Percentiles rank a stretch among this genome's conserved stretches.
These are phyloP conservation scores for Drosophila orosa DNA, from an alignment of 1,140 invertebrate genomes.

Conservation along the genomic window DNA sequence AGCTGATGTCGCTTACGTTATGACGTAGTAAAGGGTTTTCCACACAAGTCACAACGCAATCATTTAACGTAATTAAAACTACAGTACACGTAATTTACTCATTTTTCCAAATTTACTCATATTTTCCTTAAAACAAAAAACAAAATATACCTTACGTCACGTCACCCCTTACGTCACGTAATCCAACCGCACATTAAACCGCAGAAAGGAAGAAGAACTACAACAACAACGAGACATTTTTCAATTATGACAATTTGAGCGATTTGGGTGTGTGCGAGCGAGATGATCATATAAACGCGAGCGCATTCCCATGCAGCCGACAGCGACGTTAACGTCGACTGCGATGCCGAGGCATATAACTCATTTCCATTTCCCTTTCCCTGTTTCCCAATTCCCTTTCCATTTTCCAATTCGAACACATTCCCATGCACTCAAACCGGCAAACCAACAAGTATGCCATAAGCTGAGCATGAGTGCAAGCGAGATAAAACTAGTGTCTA, in stretches of 20 bases:
- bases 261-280: slow-evolving; percentile 52
- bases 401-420: slow-evolving; percentile 68
- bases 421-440: slow-evolving; percentile 66
- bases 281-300: slow-evolving; percentile 39
- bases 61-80: background rate
- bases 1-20: slow-evolving; percentile 69
- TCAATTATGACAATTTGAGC: slow-evolving; percentile 56
- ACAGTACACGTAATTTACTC: background rate
- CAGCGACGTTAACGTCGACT: slow-evolving; percentile 44
- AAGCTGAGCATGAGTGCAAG: slow-evolving; percentile 17
- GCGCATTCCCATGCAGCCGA: slow-evolving; percentile 58
- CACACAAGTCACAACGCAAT: slow-evolving; percentile 25
- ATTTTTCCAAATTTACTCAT: background rate
- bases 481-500: slow-evolving; percentile 40
- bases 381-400: slow-evolving; percentile 37
- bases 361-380: slow-evolving; percentile 69
- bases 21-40: slow-evolving; percentile 55
- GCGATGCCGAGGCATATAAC: slow-evolving; percentile 53
- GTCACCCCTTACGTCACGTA: slow-evolving; percentile 47
- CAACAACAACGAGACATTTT: slow-evolving; percentile 42
- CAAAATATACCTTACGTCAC: slow-evolving; percentile 1
- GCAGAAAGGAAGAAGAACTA: slow-evolving; percentile 45
- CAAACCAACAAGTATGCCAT: background rate
- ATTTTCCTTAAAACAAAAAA: slow-evolving; percentile 39
- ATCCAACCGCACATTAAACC: slow-evolving; percentile 38